These are phyloP conservation scores for Halcyon badia DNA, from an alignment of 2,797 vertebrate genomes.

Conservation along the genomic window DNA sequence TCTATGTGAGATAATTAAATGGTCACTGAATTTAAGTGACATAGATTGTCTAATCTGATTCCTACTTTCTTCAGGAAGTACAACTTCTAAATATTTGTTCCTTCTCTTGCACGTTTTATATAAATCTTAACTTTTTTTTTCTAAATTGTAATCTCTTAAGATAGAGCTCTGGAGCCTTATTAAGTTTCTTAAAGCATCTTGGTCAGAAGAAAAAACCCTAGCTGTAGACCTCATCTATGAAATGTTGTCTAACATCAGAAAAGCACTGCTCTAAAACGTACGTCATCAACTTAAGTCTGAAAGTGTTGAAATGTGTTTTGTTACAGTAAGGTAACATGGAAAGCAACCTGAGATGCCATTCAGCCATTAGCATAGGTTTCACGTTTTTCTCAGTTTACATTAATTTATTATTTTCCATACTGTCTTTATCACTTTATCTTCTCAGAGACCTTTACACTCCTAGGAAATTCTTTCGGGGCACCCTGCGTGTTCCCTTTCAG, in stretches of 20 bases:
- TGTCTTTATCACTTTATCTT: neutral
- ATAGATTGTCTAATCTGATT: neutral
- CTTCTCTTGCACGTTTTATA: fast-evolving
- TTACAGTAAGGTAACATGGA: neutral
- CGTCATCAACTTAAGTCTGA: neutral
- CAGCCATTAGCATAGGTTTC: neutral
- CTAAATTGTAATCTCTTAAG: neutral
- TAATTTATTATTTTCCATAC: neutral
- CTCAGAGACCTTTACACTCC: constrained; percentile 87
- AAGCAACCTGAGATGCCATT: neutral
- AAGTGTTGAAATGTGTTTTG: neutral
- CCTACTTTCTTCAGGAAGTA: neutral
- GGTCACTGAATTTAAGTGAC: neutral
- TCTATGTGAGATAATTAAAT: neutral
- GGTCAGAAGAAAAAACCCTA: neutral
- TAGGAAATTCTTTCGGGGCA: constrained; percentile 88
- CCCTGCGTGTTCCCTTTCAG: constrained; percentile 92
- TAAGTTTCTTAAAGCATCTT: neutral
- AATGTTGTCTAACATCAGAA: neutral
- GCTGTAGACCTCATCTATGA: neutral
- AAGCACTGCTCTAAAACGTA: neutral
- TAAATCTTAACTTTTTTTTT: neutral
- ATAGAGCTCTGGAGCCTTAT: neutral
- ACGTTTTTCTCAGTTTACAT: neutral
- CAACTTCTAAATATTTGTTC: neutral